Base-by-base conservation (phyloP, 2,797 vertebrate genomes). In the Semotilus atromaculatus region DNA sequence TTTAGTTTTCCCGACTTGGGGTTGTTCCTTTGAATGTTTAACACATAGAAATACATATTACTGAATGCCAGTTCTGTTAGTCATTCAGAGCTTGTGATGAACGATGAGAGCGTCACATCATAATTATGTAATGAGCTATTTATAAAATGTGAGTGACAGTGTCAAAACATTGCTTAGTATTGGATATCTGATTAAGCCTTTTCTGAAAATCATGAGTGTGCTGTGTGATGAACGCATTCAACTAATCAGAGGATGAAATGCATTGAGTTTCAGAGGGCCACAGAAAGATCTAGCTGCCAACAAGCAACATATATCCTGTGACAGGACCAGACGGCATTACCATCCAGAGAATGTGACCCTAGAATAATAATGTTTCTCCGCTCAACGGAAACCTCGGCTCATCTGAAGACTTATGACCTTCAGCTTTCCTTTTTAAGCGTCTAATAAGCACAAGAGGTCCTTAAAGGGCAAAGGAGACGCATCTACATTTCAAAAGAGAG, bases 261-360 rank as follows among this genome's bases (percentile, higher is more conserved):
- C 38, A 38, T 31, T 5, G 21, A n/a, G 8, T n/a, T 68, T 84
- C 13, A 70, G 53, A 77, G 36, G 34, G 3, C 19, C 38, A 23
- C 21, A 13, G 7, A 64, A 64, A 80, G 58, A 23, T 62, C 43
- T 62, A 53, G 31, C 76, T 3, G 7, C 18, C 62, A 53, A 67
- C 73, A 77, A 26, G 48, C 31, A 68, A 40, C 55, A 51, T 5
- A 48, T 84, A 43, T 84, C 66, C 64, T n/a, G 64, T 79, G 48
- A 58, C 67, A 72, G 48, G 66, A 60, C 51, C 66, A 72, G 53
- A 45, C 34, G 6, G 16, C n/a, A 7, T 83, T 23, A 23, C 31
- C 40, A 85, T 74, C 34, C 72, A n/a, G 72, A 81, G 64, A 55
- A 75, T 85, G 71, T 81, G 70, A 85, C 78, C 84, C 40, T 58